Percentiles rank a stretch among this genome's conserved stretches.
Evolutionary conservation across 2,797 vertebrate genomes (phyloP).

Genomic region (Phrynocephalus forsythii): DNA sequence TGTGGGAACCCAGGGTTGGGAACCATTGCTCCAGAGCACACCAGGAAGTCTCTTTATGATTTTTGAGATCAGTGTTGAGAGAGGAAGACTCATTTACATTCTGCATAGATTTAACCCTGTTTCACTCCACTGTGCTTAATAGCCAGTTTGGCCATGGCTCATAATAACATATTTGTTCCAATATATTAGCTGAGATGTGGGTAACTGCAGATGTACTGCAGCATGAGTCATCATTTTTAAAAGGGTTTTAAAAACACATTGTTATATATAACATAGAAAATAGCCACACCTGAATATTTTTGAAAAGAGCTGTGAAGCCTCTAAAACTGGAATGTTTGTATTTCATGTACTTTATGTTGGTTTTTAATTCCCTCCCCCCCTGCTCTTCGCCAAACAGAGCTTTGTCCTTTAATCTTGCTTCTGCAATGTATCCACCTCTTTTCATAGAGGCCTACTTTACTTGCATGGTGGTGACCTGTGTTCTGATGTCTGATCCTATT

Average conservation of each 20-base stretch:
- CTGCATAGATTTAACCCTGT: background rate
- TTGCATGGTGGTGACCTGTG: background rate
- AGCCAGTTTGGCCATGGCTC: background rate
- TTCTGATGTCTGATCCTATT: background rate
- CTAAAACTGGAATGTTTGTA: slow-evolving; percentile 8
- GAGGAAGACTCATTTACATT: background rate
- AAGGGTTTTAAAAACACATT: background rate
- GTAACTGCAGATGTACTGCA: background rate
- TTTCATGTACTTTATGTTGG: background rate
- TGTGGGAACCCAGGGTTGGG: no score
- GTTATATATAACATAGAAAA: background rate
- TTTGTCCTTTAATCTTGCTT: background rate
- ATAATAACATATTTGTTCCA: background rate
- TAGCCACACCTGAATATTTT: background rate
- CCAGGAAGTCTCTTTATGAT: background rate
- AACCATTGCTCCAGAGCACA: no score
- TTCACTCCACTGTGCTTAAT: background rate
- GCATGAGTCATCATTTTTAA: slow-evolving; percentile 8
- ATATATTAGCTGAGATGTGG: background rate
- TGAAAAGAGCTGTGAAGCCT: background rate
- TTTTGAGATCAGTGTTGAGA: background rate
- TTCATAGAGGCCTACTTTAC: background rate
- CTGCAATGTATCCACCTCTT: background rate
- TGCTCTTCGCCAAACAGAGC: background rate
- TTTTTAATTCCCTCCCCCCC: background rate